phyloP scores from a whole-genome alignment of 2,888 invertebrate species.

The Diplolepis rosae region DNA sequence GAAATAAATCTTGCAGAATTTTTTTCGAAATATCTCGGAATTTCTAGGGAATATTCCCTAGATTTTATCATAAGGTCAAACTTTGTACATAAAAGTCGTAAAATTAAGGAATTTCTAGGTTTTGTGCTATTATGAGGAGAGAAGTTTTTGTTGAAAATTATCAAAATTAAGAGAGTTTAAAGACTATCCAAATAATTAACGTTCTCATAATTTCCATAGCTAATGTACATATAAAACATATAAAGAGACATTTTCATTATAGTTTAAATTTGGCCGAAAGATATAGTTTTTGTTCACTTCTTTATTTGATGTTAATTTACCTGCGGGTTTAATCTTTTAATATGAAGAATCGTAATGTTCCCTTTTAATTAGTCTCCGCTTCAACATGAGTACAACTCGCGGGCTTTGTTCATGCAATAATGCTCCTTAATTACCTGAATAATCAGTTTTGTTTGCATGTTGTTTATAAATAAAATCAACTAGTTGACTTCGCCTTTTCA shows the following conservation, averaged over 20 bases:
- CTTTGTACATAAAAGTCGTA: no score
- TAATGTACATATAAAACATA: not conserved
- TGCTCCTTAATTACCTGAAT: not conserved
- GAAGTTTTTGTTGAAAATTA: no score
- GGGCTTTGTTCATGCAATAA: slow-evolving; percentile 2
- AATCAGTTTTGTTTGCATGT: not conserved
- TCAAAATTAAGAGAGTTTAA: no score
- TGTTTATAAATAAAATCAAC: not conserved
- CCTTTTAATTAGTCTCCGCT: not conserved
- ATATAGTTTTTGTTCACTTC: not conserved
- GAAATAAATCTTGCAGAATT: no score
- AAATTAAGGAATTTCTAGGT: no score
- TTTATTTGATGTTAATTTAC: not conserved
- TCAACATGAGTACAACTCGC: not conserved
- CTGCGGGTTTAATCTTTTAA: not conserved
- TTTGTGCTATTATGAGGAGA: no score
- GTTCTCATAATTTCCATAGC: no score
- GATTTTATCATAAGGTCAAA: no score
- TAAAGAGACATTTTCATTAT: not conserved
- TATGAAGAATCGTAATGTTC: not conserved
- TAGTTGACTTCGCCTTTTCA: not conserved
- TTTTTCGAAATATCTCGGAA: no score
- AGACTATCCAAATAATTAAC: no score
- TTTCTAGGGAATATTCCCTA: no score
- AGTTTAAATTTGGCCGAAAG: not conserved